Evolutionary conservation across 2,113 vertebrate genomes (phyloP), one percentile per base, ranked within the genome.

Genomic region (Chitala chitala): DNA sequence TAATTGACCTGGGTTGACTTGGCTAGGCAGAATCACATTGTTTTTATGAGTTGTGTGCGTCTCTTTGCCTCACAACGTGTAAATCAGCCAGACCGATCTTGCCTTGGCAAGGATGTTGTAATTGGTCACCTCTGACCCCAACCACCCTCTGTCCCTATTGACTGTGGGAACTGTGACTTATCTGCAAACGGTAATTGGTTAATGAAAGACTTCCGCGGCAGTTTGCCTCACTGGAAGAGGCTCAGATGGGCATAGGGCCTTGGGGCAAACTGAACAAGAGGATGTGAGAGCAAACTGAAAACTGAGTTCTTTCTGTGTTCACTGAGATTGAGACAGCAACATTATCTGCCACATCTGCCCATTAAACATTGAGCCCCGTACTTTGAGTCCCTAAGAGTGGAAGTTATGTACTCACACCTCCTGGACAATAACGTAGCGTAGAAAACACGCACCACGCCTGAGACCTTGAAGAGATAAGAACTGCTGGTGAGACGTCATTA

Each of bases 121-220:
- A 88, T 86, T 86, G 87, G 83, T 86, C 84, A 84, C 86, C 88
- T 87, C 85, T 89, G 86, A 90, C 31, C 44, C 82, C 80, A 83
- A 29, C 31, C 31, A 4, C 44, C 29, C 42, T 40, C 40, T 29
- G n/a, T 64, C 48, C 51, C 17, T 78, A 54, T 50, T 56, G 85
- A 89, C 85, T 89, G 87, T 89, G 85, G 86, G 88, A 91, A 89
- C 84, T 36, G 77, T 56, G 1, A 73, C 82, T 92, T 89, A 91
- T 89, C 87, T 88, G 76, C 73, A 22, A 83, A 78, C 80, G 74
- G 87, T 90, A 89, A 90, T 90, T 89, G 86, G 81, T 84, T 88
- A 90, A 91, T 91, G 87, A 91, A 91, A 89, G 86, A 91, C 87
- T 91, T 91, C 88, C 86, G 82, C 81, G 84, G 77, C 73, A 75